A percentile compares a stretch with the other conserved stretches of the same genome.
Conservation (phyloP, 1,140 invertebrate genomes). For the Cydia strobilella region DNA sequence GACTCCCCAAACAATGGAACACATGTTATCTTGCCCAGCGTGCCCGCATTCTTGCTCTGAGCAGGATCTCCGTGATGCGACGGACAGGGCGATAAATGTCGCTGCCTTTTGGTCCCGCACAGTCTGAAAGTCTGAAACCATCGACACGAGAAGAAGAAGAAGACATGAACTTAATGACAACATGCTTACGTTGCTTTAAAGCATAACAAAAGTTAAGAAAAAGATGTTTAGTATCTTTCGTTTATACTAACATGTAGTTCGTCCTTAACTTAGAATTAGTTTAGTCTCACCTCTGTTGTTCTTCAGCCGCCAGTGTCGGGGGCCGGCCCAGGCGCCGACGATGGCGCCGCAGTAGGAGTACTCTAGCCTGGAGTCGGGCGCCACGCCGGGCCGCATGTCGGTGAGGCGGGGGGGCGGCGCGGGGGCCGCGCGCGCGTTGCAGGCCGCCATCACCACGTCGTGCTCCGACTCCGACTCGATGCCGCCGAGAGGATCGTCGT, state of each 20-base stretch:
- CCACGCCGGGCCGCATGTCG: constrained; percentile 68
- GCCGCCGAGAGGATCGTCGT: constrained; percentile 70
- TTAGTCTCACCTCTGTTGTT: constrained; percentile 67
- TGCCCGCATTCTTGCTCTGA: too few species aligned
- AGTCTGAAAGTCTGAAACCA: too few species aligned
- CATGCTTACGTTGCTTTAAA: too few species aligned
- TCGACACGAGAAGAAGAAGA: too few species aligned
- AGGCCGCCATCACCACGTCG: constrained; percentile 68
- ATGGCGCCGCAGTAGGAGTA: constrained; percentile 85
- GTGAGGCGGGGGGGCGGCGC: constrained; percentile 39
- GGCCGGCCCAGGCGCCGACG: constrained; percentile 86
- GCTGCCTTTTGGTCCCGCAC: too few species aligned
- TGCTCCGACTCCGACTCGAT: constrained; percentile 75
- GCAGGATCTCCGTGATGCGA: too few species aligned
- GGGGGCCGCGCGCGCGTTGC: constrained; percentile 58
- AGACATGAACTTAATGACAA: too few species aligned
- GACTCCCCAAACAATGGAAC: too few species aligned
- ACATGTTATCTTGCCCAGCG: too few species aligned
- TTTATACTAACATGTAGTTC: neutral
- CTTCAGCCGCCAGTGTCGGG: constrained; percentile 87
- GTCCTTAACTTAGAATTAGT: too few species aligned
- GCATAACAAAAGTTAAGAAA: too few species aligned
- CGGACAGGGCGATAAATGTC: too few species aligned
- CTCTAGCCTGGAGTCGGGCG: constrained; percentile 78
- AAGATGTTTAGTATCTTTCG: neutral